phyloP scores from a whole-genome alignment of 2,113 vertebrate species.

The Ageneiosus marmoratus region DNA sequence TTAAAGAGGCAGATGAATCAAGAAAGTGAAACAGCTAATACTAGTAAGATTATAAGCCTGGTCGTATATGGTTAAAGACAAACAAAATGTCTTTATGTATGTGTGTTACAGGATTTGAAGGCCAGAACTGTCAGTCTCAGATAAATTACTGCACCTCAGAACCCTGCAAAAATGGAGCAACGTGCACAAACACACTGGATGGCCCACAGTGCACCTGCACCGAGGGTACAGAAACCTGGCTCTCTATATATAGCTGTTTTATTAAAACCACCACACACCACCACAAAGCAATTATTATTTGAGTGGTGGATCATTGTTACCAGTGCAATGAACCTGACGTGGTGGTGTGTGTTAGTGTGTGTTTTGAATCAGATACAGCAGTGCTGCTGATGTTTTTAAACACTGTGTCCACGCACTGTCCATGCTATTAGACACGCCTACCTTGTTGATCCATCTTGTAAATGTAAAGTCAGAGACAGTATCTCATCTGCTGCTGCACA shows the following conservation, averaged over 20 bases:
- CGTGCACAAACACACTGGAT: slow-evolving; percentile 79
- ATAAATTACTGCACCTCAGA: slow-evolving; percentile 86
- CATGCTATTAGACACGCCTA: too few relatives aligned
- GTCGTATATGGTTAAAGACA: slow-evolving; percentile 5
- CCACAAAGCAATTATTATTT: too few relatives aligned
- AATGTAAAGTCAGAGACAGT: too few relatives aligned
- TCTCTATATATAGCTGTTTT: slow-evolving; percentile 11
- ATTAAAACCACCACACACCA: too few relatives aligned
- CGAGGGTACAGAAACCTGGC: slow-evolving; percentile 50
- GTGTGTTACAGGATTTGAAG: slow-evolving; percentile 62
- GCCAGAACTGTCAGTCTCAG: slow-evolving; percentile 86
- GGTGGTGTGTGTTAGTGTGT: too few relatives aligned
- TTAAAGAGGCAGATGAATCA: not conserved
- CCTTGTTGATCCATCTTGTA: too few relatives aligned
- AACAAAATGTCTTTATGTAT: not conserved
- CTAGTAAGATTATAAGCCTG: not conserved
- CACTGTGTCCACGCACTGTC: too few relatives aligned
- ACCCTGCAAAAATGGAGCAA: slow-evolving; percentile 89
- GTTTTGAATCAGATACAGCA: too few relatives aligned
- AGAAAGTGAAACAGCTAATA: not conserved
- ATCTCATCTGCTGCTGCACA: too few relatives aligned
- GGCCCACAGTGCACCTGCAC: slow-evolving; percentile 89
- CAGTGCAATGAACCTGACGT: too few relatives aligned
- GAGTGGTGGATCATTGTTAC: too few relatives aligned
- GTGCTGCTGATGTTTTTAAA: too few relatives aligned